phyloP scores from a whole-genome alignment of 2,113 vertebrate species.

The Anser cygnoides region DNA sequence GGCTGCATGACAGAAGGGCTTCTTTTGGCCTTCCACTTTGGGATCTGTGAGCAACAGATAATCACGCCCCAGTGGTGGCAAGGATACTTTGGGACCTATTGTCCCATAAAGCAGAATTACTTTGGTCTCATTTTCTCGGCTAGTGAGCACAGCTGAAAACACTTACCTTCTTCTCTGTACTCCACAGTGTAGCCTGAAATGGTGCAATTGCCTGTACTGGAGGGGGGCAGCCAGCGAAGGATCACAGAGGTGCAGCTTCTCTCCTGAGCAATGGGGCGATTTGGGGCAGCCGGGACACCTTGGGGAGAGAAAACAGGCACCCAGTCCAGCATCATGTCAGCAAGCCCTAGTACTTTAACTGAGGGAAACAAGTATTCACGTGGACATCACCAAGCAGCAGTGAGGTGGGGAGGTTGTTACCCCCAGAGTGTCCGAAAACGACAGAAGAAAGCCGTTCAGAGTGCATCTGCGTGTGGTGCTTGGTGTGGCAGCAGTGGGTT shows the following conservation, averaged over 20 bases:
- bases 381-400: not conserved
- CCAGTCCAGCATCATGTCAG: not conserved
- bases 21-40: not conserved
- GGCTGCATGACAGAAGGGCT: not conserved
- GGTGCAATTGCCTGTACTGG: slow-evolving; percentile 90
- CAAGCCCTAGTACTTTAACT: not conserved
- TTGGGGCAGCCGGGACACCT: slow-evolving; percentile 94
- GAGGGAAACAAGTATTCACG: not conserved
- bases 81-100: not conserved
- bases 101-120: not conserved
- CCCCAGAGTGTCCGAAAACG: not conserved
- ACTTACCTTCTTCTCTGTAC: slow-evolving; percentile 93
- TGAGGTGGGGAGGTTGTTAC: not conserved
- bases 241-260: slow-evolving; percentile 91
- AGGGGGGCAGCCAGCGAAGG: slow-evolving; percentile 92
- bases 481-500: not conserved
- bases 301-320: not conserved
- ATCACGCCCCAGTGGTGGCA: not conserved
- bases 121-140: not conserved
- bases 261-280: slow-evolving; percentile 93
- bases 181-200: slow-evolving; percentile 96
- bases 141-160: not conserved
- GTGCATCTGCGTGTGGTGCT: not conserved
- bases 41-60: not conserved
- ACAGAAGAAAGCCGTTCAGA: not conserved